Evolutionary conservation across 2,888 invertebrate genomes (phyloP), one percentile per base, ranked within the genome.

Genomic region (Diarsia mendica): DNA sequence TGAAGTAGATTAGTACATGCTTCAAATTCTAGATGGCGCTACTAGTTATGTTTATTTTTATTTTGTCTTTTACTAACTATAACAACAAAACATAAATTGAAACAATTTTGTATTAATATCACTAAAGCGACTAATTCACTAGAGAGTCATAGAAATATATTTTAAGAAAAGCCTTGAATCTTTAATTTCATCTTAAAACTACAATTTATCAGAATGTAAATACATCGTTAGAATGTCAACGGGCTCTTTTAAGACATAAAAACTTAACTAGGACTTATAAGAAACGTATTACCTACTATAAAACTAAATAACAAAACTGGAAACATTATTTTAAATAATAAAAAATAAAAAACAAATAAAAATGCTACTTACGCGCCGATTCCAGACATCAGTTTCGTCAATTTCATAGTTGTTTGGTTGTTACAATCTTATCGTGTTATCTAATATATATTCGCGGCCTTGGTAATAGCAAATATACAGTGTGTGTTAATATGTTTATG

Each of bases 361-460:
- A 67, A 18, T 6, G 28, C 49, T 8, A 86, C 86, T 86, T 68
- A 86, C 86, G 55, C 28, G 67, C 46, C n/a, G 33, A 79, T 44
- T 13, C 64, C 65, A 11, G 68, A 58, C 46, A 83, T 20, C 13
- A 60, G 28, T 61, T 58, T 69, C 23, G 76, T 53, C 66, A 77
- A 61, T 65, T 71, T 81, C 88, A 86, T 86, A 18, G 33, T 58
- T 20, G n/a, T 13, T 58, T 86, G 15, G 44, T 58, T 20, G n/a
- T 13, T 58, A 18, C 58, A 72, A 76, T 72, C 69, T 82, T 76
- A 82, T 76, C 82, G 20, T 67, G 48, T 53, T 85, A 85, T 73
- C 80, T 68, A 49, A n/a, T 44, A 28, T 28, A 60, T 20, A 55
- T 18, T 20, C 2, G 15, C 20, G 51, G 67, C 82, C 82, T 85